Evolutionary conservation across 2,797 vertebrate species (phyloP).

Genomic region (Malacoraja senta): DNA sequence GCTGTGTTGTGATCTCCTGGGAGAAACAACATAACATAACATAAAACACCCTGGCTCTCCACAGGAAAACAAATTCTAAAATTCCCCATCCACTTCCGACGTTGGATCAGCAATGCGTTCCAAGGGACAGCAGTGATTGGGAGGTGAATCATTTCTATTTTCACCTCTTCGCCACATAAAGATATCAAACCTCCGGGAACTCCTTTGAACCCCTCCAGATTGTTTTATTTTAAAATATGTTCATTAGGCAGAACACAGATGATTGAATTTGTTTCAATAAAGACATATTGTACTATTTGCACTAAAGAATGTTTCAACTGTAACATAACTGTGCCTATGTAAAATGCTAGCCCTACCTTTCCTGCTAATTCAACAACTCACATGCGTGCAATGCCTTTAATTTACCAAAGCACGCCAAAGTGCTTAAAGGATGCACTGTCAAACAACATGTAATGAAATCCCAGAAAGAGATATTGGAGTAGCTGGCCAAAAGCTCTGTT

Average conservation of each 20-base stretch:
- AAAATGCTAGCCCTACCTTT: no score
- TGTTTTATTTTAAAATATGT: not conserved
- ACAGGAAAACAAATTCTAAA: not conserved
- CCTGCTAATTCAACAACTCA: no score
- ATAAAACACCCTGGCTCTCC: no score
- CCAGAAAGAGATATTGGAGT: no score
- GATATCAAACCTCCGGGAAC: not conserved
- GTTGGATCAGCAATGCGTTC: not conserved
- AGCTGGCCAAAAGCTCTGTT: no score
- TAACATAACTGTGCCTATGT: not conserved
- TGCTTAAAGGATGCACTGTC: no score
- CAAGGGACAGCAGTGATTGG: not conserved
- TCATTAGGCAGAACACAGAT: not conserved
- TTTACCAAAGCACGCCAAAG: no score
- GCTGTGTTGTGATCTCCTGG: not conserved
- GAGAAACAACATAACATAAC: not conserved
- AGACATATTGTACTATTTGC: not conserved
- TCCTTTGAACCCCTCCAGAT: not conserved
- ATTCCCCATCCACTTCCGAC: not conserved
- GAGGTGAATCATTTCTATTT: not conserved
- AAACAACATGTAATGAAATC: no score
- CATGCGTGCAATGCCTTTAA: no score
- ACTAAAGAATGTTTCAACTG: not conserved
- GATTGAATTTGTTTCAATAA: not conserved
- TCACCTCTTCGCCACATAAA: not conserved